Conservation (phyloP, 1,140 invertebrate species). For the Amphibalanus amphitrite region DNA sequence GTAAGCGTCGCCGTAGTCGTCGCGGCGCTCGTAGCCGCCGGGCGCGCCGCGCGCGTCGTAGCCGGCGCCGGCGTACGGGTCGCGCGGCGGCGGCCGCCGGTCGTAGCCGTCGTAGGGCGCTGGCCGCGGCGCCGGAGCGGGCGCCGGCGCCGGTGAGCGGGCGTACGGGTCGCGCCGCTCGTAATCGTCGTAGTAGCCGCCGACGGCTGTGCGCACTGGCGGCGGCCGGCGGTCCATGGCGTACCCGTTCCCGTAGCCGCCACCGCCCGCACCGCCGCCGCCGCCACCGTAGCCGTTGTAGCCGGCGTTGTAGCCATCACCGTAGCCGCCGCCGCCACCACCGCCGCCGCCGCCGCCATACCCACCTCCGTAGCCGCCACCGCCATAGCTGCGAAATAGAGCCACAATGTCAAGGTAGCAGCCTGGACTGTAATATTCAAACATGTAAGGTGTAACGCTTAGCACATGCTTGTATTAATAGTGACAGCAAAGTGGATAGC, state of each 20-base stretch:
- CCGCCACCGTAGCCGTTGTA: slow-evolving; percentile 16
- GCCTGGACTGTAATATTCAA: no score
- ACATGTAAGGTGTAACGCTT: no score
- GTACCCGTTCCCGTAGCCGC: slow-evolving; percentile 11
- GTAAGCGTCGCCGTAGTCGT: slow-evolving; percentile 8
- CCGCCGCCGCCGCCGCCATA: slow-evolving; percentile 23
- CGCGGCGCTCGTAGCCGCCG: slow-evolving; percentile 7
- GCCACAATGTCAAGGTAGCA: no score
- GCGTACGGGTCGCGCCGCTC: slow-evolving; percentile 8
- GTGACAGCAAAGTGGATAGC: no score
- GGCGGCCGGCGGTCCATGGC: slow-evolving; percentile 6
- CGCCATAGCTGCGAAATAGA: slow-evolving; percentile 14
- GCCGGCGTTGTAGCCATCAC: slow-evolving; percentile 16
- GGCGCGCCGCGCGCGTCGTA: slow-evolving; percentile 5
- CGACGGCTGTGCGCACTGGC: slow-evolving; percentile 5
- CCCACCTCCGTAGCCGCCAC: slow-evolving; percentile 20
- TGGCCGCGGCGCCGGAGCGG: slow-evolving; percentile 6
- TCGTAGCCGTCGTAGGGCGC: slow-evolving; percentile 11
- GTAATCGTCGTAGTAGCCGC: slow-evolving; percentile 12
- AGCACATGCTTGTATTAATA: no score
- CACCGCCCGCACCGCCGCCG: slow-evolving; percentile 20
- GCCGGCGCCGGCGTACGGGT: slow-evolving; percentile 5
- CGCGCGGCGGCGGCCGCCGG: slow-evolving; percentile 7
- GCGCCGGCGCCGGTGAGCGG: slow-evolving; percentile 6
- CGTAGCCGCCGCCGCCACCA: slow-evolving; percentile 17